Evolutionary conservation across 2,797 vertebrate genomes (phyloP), one percentile per base, ranked within the genome.

Genomic region (Falco concolor): DNA sequence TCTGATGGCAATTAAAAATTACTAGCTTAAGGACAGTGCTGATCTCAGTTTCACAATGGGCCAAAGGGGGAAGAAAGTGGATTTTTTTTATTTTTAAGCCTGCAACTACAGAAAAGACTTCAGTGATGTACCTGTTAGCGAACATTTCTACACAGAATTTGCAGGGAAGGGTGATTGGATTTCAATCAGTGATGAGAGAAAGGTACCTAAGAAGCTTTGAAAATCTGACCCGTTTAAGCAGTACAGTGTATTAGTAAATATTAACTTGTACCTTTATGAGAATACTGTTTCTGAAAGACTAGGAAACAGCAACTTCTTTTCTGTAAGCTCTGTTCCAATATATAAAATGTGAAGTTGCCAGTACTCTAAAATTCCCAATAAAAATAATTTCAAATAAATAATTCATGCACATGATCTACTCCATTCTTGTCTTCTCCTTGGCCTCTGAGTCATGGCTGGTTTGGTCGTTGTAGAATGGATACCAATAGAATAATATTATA

Each of bases 341-440:
- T 77, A 92, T 89, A 93, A 94, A 79, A 49, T 59, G 40, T 93
- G 45, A 95, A 84, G 42, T 87, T 92, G 36, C 57, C 88, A 91
- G 74, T 96, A 91, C 32, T 92, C 73, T 91, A 91, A 92, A 93
- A 93, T 80, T 95, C 36, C 67, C 72, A 93, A 44, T 92, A 94
- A 96, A 90, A 90, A 50, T 68, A 52, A 75, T 79, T 82, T 84
- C 10, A 84, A 53, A 72, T 70, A 87, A 84, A 81, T 59, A 87
- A 96, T 82, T 93, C 22, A 65, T 91, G 23, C 20, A 56, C 44
- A 15, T 49, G 15, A 53, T 73, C 68, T 79, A 34, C 34, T 91
- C 40, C 32, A 19, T 86, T 93, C 45, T 34, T 56, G 25, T 76
- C 65, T 65, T 88, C 52, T 72, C 8, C 27, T 77, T 90, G 81